Evolutionary conservation across 2,888 invertebrate genomes (phyloP), one percentile per base, ranked within the genome.

Genomic region (Leptarthrus brevirostris): DNA sequence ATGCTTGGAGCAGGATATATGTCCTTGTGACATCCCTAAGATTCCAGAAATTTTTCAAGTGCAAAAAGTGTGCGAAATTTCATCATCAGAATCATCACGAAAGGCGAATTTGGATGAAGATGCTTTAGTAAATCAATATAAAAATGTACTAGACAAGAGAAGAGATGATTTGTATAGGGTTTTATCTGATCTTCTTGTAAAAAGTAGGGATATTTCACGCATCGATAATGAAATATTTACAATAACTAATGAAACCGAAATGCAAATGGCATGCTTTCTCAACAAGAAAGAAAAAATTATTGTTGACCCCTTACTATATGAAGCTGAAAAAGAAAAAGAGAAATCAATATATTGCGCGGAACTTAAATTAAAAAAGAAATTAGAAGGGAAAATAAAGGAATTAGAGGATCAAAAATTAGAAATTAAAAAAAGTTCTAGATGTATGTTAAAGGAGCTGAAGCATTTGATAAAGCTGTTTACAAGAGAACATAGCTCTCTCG

Each of bases 161-260:
- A 69, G 34, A 18, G 10, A 16, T 1, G 20, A n/a, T 12, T 20
- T 69, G 30, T 30, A 52, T 6, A 12, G 52, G 10, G n/a, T 52
- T 5, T n/a, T 52, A 18, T 4, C 8, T 2, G 36, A 69, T 3
- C 36, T 69, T n/a, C 18, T 49, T 16, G 16, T n/a, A n/a, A 1
- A n/a, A 16, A 69, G 69, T 2, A 16, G 69, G 12, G 52, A 69
- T 2, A 52, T 69, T 30, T 2, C 69, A 3, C 52, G 52, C 2
- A 34, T 18, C 16, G 69, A 69, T 3, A 52, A 69, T 52, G 30
- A 34, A 69, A 34, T 69, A 8, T 52, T 3, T 16, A 52, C 20
- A 12, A 18, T 16, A 18, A 34, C 26, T 18, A n/a, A 14, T 47
- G 10, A 30, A 2, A 16, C 49, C 20, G 30, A 69, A 34, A 3